These are phyloP conservation scores for Cyclargus thomasi DNA, from an alignment of 1,140 invertebrate genomes.

Conservation along the genomic window DNA sequence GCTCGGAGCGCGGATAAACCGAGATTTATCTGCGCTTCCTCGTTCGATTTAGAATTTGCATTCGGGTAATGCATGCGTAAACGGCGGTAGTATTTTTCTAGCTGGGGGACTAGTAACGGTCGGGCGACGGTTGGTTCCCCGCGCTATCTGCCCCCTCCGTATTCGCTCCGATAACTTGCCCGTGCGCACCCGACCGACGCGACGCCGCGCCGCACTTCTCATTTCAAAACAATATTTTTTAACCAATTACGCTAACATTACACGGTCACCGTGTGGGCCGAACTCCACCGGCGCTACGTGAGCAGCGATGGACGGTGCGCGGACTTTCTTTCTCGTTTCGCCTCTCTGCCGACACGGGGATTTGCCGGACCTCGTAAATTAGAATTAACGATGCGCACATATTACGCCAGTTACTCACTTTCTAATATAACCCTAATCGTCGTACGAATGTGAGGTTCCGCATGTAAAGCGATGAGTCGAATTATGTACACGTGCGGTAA, in stretches of 20 bases:
- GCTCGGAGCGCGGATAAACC: slow-evolving; percentile 42
- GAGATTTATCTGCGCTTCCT: slow-evolving; percentile 43
- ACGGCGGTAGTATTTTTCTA: slow-evolving; percentile 71
- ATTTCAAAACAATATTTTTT: slow-evolving; percentile 65
- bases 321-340: slow-evolving; percentile 14
- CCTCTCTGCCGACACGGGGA: background rate
- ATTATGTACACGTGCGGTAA: too few species aligned
- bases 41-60: slow-evolving; percentile 53
- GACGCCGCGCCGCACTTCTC: slow-evolving; percentile 60
- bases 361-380: slow-evolving; percentile 37
- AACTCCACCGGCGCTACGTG: slow-evolving; percentile 29
- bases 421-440: slow-evolving; percentile 32
- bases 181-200: slow-evolving; percentile 71
- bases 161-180: slow-evolving; percentile 74
- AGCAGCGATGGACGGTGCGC: slow-evolving; percentile 44
- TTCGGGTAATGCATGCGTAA: slow-evolving; percentile 43
- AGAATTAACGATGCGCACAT: slow-evolving; percentile 61
- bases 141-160: slow-evolving; percentile 71
- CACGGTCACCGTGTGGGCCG: slow-evolving; percentile 40
- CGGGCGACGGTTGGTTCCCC: slow-evolving; percentile 70
- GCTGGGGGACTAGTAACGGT: slow-evolving; percentile 73
- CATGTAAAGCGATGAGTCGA: background rate
- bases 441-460: background rate
- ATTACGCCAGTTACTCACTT: slow-evolving; percentile 51
- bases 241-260: slow-evolving; percentile 50